A percentile compares a stretch with the other conserved stretches of the same genome.
phyloP scores from a whole-genome alignment of 2,888 invertebrate genomes.

The Cephonodes hylas region DNA sequence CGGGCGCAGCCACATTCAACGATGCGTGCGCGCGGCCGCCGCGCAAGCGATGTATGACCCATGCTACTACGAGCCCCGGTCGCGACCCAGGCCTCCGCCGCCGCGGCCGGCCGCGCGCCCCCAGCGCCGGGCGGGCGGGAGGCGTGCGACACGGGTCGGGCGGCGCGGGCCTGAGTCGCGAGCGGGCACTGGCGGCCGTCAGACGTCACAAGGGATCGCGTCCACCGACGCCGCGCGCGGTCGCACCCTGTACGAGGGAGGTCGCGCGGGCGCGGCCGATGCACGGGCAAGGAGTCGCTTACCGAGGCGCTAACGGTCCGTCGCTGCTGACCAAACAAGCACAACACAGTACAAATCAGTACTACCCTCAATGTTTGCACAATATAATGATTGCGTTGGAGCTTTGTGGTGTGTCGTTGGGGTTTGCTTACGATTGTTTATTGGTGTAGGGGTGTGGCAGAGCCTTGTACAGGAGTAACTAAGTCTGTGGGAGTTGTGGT shows the following conservation, averaged over 20 bases:
- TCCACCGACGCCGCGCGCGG: constrained; percentile 67
- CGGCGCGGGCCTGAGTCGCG: constrained; percentile 29
- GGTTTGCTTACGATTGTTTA: constrained; percentile 18
- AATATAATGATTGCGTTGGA: constrained; percentile 50
- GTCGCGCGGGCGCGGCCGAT: constrained; percentile 58
- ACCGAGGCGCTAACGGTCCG: constrained; percentile 80
- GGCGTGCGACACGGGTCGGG: constrained; percentile 20
- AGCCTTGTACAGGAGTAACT: background rate
- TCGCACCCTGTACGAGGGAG: constrained; percentile 55
- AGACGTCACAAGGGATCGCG: constrained; percentile 77
- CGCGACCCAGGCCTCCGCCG: constrained; percentile 15
- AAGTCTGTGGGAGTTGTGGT: constrained; percentile 4
- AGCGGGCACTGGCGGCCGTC: constrained; percentile 61
- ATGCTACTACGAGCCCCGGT: constrained; percentile 73
- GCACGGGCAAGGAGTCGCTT: constrained; percentile 66
- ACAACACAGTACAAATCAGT: constrained; percentile 78
- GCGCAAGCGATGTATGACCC: constrained; percentile 80
- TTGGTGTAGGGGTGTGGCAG: background rate
- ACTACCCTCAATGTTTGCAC: constrained; percentile 70
- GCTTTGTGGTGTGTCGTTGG: constrained; percentile 43
- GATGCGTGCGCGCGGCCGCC: constrained; percentile 79
- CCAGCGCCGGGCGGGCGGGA: constrained; percentile 23
- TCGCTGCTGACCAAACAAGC: constrained; percentile 81
- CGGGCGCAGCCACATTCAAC: constrained; percentile 81
- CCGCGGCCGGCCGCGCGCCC: constrained; percentile 25